Percentiles rank a stretch among this genome's conserved stretches.
These are phyloP conservation scores for Semibalanus balanoides DNA, from an alignment of 1,140 invertebrate genomes.

Conservation along the genomic window DNA sequence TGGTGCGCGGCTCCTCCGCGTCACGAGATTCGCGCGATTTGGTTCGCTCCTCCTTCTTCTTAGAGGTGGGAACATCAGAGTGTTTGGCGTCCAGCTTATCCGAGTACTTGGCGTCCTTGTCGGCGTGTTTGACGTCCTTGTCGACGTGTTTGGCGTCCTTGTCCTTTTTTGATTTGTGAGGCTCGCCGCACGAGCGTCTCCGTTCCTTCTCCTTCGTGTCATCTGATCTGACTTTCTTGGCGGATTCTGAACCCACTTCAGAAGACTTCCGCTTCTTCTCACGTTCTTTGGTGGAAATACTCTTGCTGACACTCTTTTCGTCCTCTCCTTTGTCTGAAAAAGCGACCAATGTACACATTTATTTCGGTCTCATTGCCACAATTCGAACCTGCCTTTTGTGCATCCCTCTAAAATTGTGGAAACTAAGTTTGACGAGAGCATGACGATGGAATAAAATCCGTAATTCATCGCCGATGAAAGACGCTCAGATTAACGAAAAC, in stretches of 20 bases:
- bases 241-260: background rate
- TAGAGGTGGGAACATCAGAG: background rate
- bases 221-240: background rate
- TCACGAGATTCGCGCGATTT: too few relatives aligned
- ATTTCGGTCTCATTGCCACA: too few relatives aligned
- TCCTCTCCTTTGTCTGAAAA: background rate
- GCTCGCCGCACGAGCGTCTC: background rate
- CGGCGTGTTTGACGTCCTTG: background rate
- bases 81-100: background rate
- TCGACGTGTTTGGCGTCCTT: background rate
- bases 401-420: too few relatives aligned
- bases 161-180: background rate
- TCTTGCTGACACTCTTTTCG: background rate
- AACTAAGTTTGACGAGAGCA: too few relatives aligned
- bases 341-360: too few relatives aligned
- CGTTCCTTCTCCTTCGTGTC: background rate
- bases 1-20: background rate
- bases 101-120: background rate
- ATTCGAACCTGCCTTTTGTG: too few relatives aligned
- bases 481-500: too few relatives aligned
- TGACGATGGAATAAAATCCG: too few relatives aligned
- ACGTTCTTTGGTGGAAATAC: background rate
- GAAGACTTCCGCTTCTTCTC: background rate
- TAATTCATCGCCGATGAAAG: too few relatives aligned
- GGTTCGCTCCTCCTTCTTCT: background rate